Conservation (phyloP, 2,888 invertebrate species). For the Neoascia interrupta region DNA sequence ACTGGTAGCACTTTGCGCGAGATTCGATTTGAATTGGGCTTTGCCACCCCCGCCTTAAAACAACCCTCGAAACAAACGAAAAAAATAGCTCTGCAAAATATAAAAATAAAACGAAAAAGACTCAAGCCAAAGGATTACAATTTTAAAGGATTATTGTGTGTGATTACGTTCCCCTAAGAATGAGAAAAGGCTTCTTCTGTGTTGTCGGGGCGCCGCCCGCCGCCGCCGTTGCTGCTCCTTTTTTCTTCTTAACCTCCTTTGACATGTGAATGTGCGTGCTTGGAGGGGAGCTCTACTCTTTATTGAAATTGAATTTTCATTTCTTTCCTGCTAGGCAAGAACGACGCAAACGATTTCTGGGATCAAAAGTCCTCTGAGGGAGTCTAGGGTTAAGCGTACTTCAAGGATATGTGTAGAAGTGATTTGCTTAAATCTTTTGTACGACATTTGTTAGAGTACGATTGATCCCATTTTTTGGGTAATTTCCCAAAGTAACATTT, state of each 20-base stretch:
- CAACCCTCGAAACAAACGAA: background rate
- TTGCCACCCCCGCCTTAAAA: too few species aligned
- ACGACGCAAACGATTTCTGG: constrained; percentile 21
- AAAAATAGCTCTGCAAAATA: background rate
- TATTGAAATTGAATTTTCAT: constrained; percentile 67
- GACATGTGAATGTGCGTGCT: constrained; percentile 48
- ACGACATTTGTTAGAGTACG: constrained; percentile 61
- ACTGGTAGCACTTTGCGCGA: constrained; percentile 54
- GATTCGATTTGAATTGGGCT: constrained; percentile 49
- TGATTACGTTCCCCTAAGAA: constrained; percentile 62
- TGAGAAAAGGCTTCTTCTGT: constrained; percentile 51
- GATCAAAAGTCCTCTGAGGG: constrained; percentile 55
- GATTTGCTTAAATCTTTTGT: constrained; percentile 63
- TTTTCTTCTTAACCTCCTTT: constrained; percentile 49
- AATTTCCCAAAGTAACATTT: constrained; percentile 59
- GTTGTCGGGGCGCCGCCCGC: background rate
- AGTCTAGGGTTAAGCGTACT: constrained; percentile 57
- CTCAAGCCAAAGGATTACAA: constrained; percentile 65
- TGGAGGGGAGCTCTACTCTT: constrained; percentile 23
- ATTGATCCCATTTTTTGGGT: constrained; percentile 60
- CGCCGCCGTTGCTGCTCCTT: too few species aligned
- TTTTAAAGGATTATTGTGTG: constrained; percentile 68
- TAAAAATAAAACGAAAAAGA: constrained; percentile 31
- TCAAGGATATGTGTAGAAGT: constrained; percentile 54
- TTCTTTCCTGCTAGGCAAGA: constrained; percentile 4